Evolutionary conservation across 2,113 vertebrate species (phyloP).

Genomic region (Seriola dumerili): DNA sequence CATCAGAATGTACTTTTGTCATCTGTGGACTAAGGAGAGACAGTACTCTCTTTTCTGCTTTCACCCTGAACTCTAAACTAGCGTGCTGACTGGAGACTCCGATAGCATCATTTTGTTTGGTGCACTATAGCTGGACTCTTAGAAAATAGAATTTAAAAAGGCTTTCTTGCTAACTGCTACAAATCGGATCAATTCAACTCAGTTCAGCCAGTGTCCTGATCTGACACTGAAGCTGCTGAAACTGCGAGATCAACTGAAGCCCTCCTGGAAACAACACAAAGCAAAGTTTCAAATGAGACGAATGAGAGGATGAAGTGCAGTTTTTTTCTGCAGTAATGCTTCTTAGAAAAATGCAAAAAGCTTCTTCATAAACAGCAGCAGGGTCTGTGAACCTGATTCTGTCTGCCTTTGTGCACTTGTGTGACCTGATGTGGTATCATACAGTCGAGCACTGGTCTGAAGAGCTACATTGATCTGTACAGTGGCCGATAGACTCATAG

Average conservation of each 20-base stretch:
- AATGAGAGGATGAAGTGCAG: background rate
- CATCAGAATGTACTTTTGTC: background rate
- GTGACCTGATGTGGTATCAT: slow-evolving; percentile 59
- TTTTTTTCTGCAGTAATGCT: background rate
- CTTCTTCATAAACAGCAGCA: background rate
- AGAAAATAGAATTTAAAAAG: background rate
- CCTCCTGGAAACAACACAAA: background rate
- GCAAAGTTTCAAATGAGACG: background rate
- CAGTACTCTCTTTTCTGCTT: background rate
- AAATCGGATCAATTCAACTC: background rate
- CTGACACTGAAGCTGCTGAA: background rate
- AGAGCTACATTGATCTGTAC: slow-evolving; percentile 68
- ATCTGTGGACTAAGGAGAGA: background rate
- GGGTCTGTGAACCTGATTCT: slow-evolving; percentile 31
- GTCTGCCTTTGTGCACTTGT: slow-evolving; percentile 31
- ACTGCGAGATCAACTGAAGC: background rate
- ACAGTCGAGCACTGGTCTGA: slow-evolving; percentile 42
- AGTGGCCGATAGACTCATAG: slow-evolving; percentile 51
- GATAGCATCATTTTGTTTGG: background rate
- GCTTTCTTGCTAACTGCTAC: background rate
- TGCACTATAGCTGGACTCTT: background rate
- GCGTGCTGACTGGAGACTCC: background rate
- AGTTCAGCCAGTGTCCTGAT: background rate
- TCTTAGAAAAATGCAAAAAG: background rate
- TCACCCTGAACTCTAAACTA: background rate